Evolutionary conservation across 2,797 vertebrate genomes (phyloP), one percentile per base, ranked within the genome.

Genomic region (Cossypha niveicapilla): DNA sequence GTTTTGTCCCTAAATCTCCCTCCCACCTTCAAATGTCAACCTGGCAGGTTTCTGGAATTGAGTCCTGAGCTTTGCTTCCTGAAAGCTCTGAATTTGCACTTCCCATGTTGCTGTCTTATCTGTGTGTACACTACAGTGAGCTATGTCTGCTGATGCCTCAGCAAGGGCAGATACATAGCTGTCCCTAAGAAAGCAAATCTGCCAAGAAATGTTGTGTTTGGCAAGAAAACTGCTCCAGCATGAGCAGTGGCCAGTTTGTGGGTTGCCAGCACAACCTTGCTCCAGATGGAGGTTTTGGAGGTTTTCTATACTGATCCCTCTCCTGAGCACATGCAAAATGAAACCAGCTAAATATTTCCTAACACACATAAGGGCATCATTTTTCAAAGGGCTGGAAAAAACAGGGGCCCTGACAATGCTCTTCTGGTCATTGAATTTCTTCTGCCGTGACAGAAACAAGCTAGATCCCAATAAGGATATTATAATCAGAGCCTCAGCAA

Each of bases 41-140:
- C 63, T 92, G 92, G 63, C 76, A 95, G 90, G 60, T 94, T 96
- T 95, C 88, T 95, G 93, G 90, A 96, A 87, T 91, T 68, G 92
- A 94, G 77, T 90, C 45, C 83, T 42, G 62, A 90, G 24, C 79
- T 93, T 84, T 92, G n/a, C 74, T 94, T 94, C 73, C 88, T 51
- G 93, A 85, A 95, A 96, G 58, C 63, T 74, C 61, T 71, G 86
- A 61, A 35, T 96, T 95, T 80, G 23, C 72, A 76, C 86, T 94
- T 94, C 74, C 74, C 45, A 0, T 91, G 80, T 65, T 88, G 63
- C 68, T 30, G 1, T 54, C 86, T 39, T 56, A 77, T 76, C 39
- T 79, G 74, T 90, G 71, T 47, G 23, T 41, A 10, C 45, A 18
- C 50, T 41, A 15, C 24, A 48, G 32, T 23, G 67, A 92, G 39